A percentile compares a stretch with the other conserved stretches of the same genome.
These are phyloP conservation scores for Coregonus clupeaformis DNA, from an alignment of 2,113 vertebrate genomes.

Conservation along the genomic window DNA sequence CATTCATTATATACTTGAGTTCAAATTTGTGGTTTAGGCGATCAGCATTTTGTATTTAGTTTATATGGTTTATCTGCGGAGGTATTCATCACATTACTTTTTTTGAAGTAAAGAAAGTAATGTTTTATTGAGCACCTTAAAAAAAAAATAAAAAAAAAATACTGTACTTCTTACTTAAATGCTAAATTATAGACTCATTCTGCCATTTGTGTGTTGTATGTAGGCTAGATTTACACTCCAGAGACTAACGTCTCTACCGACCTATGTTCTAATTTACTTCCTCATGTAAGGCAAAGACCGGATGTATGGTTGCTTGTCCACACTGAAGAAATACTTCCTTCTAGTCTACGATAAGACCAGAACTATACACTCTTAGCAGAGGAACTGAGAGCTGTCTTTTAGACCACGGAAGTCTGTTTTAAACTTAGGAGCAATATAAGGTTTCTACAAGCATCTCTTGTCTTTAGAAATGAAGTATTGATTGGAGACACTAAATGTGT, in stretches of 20 bases:
- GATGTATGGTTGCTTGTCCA: conserved; percentile 20
- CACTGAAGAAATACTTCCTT: conserved; percentile 5
- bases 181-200: neutral
- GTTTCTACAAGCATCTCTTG: too few relatives aligned
- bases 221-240: neutral
- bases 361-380: neutral
- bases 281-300: conserved; percentile 12
- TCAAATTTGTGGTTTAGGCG: neutral
- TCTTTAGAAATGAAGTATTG: too few relatives aligned
- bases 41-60: too few relatives aligned
- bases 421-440: neutral
- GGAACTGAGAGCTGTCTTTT: neutral
- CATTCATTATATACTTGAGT: neutral
- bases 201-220: neutral
- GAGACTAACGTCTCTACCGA: too few relatives aligned
- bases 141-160: neutral
- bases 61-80: too few relatives aligned
- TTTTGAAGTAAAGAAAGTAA: too few relatives aligned
- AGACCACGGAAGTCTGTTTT: neutral
- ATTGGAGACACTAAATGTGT: too few relatives aligned
- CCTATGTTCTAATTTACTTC: conserved; percentile 2
- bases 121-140: neutral
- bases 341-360: neutral
- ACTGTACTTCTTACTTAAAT: neutral
- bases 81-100: too few relatives aligned